Conservation (phyloP, 2,888 invertebrate species). For the Cheilosia grossa region DNA sequence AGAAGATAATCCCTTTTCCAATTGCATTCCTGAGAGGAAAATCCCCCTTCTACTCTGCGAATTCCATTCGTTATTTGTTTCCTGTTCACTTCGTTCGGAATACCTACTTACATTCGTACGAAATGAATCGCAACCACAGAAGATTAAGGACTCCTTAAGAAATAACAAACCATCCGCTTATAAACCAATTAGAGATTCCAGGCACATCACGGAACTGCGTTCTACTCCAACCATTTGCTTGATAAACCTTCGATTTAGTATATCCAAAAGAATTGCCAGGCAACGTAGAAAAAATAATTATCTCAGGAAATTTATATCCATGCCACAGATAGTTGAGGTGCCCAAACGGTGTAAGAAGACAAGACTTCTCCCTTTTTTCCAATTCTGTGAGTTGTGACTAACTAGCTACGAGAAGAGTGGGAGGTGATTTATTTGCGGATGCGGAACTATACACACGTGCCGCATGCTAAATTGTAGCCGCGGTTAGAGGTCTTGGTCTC, state of each 20-base stretch:
- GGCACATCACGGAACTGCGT: constrained; percentile 3
- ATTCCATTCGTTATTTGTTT: constrained; percentile 2
- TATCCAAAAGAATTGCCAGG: constrained; percentile 5
- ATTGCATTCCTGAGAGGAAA: neutral
- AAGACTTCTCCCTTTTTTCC: neutral
- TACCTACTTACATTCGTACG: neutral
- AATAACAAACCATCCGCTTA: constrained; percentile 9
- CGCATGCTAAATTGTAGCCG: no score
- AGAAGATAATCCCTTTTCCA: neutral
- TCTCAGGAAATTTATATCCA: constrained; percentile 22
- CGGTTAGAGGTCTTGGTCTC: no score
- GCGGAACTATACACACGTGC: no score
- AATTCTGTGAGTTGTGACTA: neutral
- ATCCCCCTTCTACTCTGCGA: neutral
- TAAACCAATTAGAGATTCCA: constrained; percentile 13
- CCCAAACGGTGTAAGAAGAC: neutral
- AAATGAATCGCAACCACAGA: constrained; percentile 1
- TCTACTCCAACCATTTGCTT: neutral
- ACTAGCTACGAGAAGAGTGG: neutral
- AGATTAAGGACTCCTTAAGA: constrained; percentile 4
- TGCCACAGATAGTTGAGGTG: neutral
- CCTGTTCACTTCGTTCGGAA: neutral
- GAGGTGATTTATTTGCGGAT: no score
- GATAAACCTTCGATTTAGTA: constrained; percentile 30
- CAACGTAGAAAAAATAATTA: constrained; percentile 23